Conservation (phyloP, 1,140 invertebrate species). For the Hermatobates lingyangjiaoensis region DNA sequence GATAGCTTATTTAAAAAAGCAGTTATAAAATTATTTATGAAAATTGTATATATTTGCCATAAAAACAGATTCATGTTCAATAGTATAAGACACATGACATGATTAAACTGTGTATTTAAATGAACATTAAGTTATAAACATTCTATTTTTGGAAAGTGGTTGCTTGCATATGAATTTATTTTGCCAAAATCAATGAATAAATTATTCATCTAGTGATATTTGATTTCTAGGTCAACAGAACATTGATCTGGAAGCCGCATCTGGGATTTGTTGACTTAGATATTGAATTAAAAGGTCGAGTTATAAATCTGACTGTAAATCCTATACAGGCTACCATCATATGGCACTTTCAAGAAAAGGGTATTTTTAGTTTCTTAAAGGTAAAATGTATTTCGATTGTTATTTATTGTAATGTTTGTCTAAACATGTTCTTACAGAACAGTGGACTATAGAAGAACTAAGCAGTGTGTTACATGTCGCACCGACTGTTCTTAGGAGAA, state of each 20-base stretch:
- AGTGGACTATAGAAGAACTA: conserved; percentile 70
- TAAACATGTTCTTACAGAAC: conserved; percentile 26
- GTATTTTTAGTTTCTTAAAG: conserved; percentile 25
- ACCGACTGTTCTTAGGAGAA: conserved; percentile 55
- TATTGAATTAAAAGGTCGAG: conserved; percentile 69
- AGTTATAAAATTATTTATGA: too few species aligned
- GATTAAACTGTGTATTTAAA: too few species aligned
- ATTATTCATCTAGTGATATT: too few species aligned
- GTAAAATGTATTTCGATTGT: too few species aligned
- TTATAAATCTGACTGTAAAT: conserved; percentile 64
- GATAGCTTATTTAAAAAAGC: too few species aligned
- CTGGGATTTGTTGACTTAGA: conserved; percentile 80
- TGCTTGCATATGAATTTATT: not conserved
- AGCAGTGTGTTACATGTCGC: conserved; percentile 67
- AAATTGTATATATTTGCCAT: too few species aligned
- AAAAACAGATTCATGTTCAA: too few species aligned
- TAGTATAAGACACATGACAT: too few species aligned
- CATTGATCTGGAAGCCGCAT: conserved; percentile 83
- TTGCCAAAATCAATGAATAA: too few species aligned
- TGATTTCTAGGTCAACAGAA: conserved; percentile 51
- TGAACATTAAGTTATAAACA: too few species aligned
- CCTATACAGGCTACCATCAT: conserved; percentile 89
- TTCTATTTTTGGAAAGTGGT: too few species aligned
- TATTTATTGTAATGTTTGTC: conserved; percentile 13
- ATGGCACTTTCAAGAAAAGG: conserved; percentile 81